phyloP scores from a whole-genome alignment of 1,140 invertebrate species.

The Samia ricini region DNA sequence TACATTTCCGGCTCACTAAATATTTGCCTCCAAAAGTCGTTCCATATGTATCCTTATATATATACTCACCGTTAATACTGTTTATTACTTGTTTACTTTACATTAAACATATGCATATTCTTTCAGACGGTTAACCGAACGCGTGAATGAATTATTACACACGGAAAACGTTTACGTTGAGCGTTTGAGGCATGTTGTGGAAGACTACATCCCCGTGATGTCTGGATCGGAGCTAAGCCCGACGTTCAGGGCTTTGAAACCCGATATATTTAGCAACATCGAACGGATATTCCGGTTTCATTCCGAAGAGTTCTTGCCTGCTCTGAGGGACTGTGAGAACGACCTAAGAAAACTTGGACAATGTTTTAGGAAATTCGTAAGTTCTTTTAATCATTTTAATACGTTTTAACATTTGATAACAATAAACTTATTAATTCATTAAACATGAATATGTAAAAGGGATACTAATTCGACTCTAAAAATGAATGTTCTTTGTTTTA shows the following conservation, averaged over 20 bases:
- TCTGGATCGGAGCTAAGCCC: constrained; percentile 44
- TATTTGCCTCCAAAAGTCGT: too few relatives aligned
- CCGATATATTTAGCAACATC: constrained; percentile 72
- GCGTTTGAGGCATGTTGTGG: constrained; percentile 64
- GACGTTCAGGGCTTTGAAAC: constrained; percentile 48
- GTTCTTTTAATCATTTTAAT: constrained; percentile 22
- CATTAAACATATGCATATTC: background rate
- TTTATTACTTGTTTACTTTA: background rate
- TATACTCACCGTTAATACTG: too few relatives aligned
- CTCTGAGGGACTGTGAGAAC: constrained; percentile 64
- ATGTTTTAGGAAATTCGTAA: constrained; percentile 70
- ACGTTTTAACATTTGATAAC: too few relatives aligned
- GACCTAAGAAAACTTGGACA: constrained; percentile 70
- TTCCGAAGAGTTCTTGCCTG: constrained; percentile 65
- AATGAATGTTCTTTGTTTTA: too few relatives aligned
- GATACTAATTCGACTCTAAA: too few relatives aligned
- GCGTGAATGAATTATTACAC: constrained; percentile 69
- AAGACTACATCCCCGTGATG: constrained; percentile 72
- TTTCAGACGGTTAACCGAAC: constrained; percentile 66
- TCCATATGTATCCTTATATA: too few relatives aligned
- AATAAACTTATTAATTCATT: too few relatives aligned
- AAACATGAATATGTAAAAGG: too few relatives aligned
- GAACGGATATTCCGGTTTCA: constrained; percentile 70
- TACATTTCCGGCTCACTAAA: too few relatives aligned
- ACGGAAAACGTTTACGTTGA: constrained; percentile 73